Evolutionary conservation across 2,888 invertebrate species (phyloP).

Genomic region (Peribatodes rhomboidaria): DNA sequence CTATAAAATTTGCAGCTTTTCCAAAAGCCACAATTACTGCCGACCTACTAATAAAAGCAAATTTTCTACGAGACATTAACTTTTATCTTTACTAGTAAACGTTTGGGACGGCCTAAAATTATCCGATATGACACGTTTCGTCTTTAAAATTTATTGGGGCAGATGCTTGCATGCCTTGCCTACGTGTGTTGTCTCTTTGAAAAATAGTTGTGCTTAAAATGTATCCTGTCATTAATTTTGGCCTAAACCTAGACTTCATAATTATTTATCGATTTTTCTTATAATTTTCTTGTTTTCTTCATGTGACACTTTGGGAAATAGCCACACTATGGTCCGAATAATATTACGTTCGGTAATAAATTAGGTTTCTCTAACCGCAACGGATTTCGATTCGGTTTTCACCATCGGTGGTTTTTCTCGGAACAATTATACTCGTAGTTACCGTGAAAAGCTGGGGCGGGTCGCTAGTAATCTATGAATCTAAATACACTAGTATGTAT

Average conservation of each 20-base stretch:
- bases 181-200: conserved; percentile 38
- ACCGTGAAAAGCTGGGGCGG: too few species aligned
- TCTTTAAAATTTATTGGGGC: conserved; percentile 64
- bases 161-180: conserved; percentile 53
- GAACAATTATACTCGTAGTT: too few species aligned
- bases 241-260: not conserved
- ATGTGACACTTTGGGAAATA: not conserved
- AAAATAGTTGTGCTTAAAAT: conserved; percentile 27
- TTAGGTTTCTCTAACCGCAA: not conserved
- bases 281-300: not conserved
- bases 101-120: conserved; percentile 68
- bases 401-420: too few species aligned
- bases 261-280: not conserved
- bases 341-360: not conserved
- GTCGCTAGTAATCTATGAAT: too few species aligned
- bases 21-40: conserved; percentile 47
- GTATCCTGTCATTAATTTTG: conserved; percentile 10
- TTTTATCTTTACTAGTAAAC: conserved; percentile 68
- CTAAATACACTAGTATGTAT: too few species aligned
- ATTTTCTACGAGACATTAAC: conserved; percentile 65
- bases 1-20: conserved; percentile 39
- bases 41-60: conserved; percentile 53
- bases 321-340: not conserved
- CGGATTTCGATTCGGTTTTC: too few species aligned
- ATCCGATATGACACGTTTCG: conserved; percentile 68